Evolutionary conservation across 2,113 vertebrate genomes (phyloP).

Genomic region (Gopherus flavomarginatus): DNA sequence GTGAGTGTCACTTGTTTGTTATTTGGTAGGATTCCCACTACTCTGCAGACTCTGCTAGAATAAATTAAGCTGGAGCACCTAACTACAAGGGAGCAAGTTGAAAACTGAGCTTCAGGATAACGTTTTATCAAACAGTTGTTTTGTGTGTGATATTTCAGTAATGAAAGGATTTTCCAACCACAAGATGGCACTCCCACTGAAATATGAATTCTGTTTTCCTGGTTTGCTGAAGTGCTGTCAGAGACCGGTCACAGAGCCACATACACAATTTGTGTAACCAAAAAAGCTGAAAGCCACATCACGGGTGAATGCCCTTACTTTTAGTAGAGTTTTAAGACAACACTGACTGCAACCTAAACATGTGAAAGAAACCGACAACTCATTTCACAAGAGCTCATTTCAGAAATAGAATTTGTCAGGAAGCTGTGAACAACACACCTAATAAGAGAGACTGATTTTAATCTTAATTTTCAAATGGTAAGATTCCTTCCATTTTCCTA

Average conservation of each 20-base stretch:
- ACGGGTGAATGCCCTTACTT: neutral
- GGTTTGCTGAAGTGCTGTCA: neutral
- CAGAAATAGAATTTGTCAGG: neutral
- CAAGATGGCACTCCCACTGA: accelerated
- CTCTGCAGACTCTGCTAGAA: neutral
- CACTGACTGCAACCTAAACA: neutral
- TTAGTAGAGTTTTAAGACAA: neutral
- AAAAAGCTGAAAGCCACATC: neutral
- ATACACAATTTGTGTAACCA: neutral
- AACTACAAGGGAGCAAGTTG: neutral
- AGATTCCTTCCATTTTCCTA: neutral
- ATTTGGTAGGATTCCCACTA: neutral
- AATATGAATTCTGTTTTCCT: neutral
- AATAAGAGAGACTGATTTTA: neutral
- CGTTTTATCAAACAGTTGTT: neutral
- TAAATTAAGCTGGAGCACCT: neutral
- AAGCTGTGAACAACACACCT: neutral
- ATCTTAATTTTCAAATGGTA: neutral
- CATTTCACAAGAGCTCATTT: neutral
- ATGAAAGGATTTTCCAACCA: neutral
- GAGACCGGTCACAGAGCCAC: neutral
- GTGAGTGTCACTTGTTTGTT: neutral
- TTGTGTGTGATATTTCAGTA: neutral
- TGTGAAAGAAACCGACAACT: neutral
- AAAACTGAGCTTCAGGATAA: neutral